Evolutionary conservation across 2,797 vertebrate species (phyloP).

Genomic region (Yasuhikotakia modesta): DNA sequence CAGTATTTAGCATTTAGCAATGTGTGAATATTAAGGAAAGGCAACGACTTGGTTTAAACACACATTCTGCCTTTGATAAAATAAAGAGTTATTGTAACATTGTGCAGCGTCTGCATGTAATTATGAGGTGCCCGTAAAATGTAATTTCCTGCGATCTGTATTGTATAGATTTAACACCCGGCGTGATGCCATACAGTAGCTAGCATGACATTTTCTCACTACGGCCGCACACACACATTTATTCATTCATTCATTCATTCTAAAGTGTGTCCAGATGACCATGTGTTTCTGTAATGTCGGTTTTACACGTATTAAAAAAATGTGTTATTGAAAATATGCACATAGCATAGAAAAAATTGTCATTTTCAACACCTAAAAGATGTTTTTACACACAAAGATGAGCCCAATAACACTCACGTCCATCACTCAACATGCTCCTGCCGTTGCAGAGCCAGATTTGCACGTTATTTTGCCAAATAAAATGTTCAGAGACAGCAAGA

Average conservation of each 20-base stretch:
- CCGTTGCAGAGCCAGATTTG: conserved; percentile 43
- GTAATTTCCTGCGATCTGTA: conserved; percentile 4
- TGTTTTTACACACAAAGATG: conserved; percentile 28
- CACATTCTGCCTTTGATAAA: neutral
- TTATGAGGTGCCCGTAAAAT: neutral
- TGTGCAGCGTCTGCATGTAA: neutral
- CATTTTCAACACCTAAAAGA: conserved; percentile 27
- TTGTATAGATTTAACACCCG: conserved; percentile 4
- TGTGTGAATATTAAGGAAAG: neutral
- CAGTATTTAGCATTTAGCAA: neutral
- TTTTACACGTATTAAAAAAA: too few species aligned
- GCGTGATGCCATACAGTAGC: conserved; percentile 6
- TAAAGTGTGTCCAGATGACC: too few species aligned
- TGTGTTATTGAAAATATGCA: too few species aligned
- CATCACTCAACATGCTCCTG: conserved; percentile 51
- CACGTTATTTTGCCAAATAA: conserved; percentile 35
- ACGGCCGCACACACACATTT: conserved; percentile 18
- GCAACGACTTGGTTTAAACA: neutral
- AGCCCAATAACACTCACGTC: conserved; percentile 37
- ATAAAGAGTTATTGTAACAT: neutral
- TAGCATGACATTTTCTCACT: conserved; percentile 52
- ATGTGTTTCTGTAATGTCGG: conserved; percentile 1
- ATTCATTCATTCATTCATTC: too few species aligned
- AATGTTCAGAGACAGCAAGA: conserved; percentile 39
- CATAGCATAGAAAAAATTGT: too few species aligned